phyloP scores from a whole-genome alignment of 2,888 invertebrate genomes.

The Brachypalpus laphriformis region DNA sequence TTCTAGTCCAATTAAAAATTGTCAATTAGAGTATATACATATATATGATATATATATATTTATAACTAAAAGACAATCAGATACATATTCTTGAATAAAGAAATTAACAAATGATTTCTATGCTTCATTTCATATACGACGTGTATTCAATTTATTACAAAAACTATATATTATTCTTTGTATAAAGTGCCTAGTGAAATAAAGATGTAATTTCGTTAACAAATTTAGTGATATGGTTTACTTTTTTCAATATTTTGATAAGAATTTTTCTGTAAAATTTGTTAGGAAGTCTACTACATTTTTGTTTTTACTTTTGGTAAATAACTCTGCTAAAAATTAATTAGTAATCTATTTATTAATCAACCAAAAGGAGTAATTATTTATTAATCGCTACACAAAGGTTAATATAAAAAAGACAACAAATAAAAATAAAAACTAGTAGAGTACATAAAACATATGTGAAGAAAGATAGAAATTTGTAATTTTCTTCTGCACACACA shows the following conservation, averaged over 20 bases:
- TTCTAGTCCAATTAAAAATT: constrained; percentile 53
- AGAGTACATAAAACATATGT: too few relatives aligned
- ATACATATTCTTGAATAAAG: constrained; percentile 12
- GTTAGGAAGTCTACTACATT: too few relatives aligned
- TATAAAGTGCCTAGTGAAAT: constrained; percentile 70
- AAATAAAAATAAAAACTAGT: too few relatives aligned
- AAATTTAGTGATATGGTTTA: neutral
- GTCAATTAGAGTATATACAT: constrained; percentile 1
- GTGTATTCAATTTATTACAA: constrained; percentile 60
- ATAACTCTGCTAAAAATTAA: too few relatives aligned
- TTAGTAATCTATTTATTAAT: too few relatives aligned
- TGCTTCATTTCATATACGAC: constrained; percentile 23
- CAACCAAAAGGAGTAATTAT: too few relatives aligned
- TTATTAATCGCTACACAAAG: too few relatives aligned
- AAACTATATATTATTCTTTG: constrained; percentile 62
- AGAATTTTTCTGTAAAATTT: too few relatives aligned
- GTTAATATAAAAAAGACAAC: too few relatives aligned
- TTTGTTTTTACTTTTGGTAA: too few relatives aligned
- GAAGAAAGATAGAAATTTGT: too few relatives aligned
- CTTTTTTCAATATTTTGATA: neutral
- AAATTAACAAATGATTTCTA: constrained; percentile 18
- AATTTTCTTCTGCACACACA: too few relatives aligned
- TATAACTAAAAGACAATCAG: constrained; percentile 59
- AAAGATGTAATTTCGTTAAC: constrained; percentile 71
- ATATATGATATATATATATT: constrained; percentile 44